Base-by-base conservation (phyloP, 2,797 vertebrate species). In the Cottoperca gobio region DNA sequence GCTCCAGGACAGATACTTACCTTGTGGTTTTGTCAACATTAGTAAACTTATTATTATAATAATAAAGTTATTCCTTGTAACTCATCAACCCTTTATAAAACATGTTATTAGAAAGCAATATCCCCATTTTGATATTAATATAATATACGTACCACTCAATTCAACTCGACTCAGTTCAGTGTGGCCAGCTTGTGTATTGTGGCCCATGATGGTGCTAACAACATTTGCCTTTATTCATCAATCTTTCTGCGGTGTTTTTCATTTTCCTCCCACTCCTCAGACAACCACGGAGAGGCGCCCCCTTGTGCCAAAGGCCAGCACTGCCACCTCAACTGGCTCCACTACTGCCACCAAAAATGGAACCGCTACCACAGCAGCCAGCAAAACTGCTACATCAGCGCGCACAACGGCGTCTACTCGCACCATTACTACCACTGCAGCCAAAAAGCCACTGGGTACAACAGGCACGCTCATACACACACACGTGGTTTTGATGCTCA, bases 381-480 rank as follows among this genome's bases (percentile, higher is more conserved):
- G 85, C 0, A 91, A 91, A 60, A 76, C 94, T 0, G 52, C 91
- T 19, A 35, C 91, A 21, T 69, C 90, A 1, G 64, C 58, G 3
- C 93, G 92, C 74, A 79, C 87, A 0, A 12, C 91, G 0, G 26
- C 79, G 3, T 69, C 93, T 0, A 11, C 90, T 3, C 70, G 91
- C 10, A 78, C 93, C 1, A 73, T 88, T 0, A 33, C 88, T 0
- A 58, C 94, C 1, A 78, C 95, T 4, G 95, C 95, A 0, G 87
- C 96, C 43, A 98, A 93, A 79, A 96, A 93, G 85, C 94, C 96
- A 5, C 76, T 91, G 0, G 89, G 97, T 99, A 83, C 84, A 92
- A 21, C 67, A 52, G 31, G 60, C 48, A 50, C 7, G 10, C 8
- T n/a, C 46, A 23, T 43, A 73, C 24, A 31, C 31, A 26, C 40